A percentile compares a stretch with the other conserved stretches of the same genome.
phyloP scores from a whole-genome alignment of 2,113 vertebrate genomes.

The Leptobrachium leishanense region DNA sequence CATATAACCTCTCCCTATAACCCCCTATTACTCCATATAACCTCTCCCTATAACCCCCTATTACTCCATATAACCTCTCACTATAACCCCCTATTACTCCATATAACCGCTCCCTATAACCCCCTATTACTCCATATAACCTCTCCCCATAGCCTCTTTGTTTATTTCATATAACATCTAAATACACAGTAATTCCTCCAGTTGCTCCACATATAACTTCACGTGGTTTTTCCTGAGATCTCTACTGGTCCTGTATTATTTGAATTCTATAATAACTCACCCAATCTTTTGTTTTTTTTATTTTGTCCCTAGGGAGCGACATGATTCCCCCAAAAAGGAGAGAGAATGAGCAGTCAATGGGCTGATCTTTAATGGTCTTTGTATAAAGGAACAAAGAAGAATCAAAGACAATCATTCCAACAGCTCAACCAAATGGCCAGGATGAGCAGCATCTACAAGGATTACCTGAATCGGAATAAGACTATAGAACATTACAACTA shows the following conservation, averaged over 20 bases:
- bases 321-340: neutral
- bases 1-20: no score
- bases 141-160: no score
- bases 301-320: neutral
- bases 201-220: conserved; percentile 10
- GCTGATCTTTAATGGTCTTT: neutral
- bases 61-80: no score
- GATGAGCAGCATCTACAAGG: conserved; percentile 84
- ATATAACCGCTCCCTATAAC: no score
- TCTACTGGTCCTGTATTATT: no score
- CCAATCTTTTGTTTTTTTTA: neutral
- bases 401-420: neutral
- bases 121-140: no score
- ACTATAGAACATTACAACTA: conserved; percentile 78
- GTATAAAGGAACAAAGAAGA: neutral
- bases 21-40: no score
- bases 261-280: no score
- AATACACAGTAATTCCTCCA: neutral
- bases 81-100: no score
- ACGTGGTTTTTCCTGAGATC: neutral
- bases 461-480: conserved; percentile 79
- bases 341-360: neutral
- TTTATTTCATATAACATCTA: no score
- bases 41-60: no score
- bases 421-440: conserved; percentile 57